These are phyloP conservation scores for Gila robusta DNA, from an alignment of 2,797 vertebrate species.

Conservation along the genomic window DNA sequence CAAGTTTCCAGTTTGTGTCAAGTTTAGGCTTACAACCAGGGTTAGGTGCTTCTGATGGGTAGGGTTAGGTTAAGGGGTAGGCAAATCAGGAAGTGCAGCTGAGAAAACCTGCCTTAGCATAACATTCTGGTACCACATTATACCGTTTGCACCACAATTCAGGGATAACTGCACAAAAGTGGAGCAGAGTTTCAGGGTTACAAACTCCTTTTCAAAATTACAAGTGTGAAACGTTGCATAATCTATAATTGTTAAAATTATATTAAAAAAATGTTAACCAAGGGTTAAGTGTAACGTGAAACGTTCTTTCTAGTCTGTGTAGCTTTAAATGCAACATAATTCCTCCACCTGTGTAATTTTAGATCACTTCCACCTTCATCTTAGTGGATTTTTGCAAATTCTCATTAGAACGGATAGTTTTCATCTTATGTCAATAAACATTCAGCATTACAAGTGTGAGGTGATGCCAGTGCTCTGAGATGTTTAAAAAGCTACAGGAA, in stretches of 20 bases:
- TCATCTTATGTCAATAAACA: constrained; percentile 31
- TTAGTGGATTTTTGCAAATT: neutral
- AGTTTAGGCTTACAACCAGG: too few relatives aligned
- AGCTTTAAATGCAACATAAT: neutral
- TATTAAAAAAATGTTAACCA: neutral
- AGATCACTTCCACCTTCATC: neutral
- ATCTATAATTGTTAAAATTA: neutral
- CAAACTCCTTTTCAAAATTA: neutral
- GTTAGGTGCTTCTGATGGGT: too few relatives aligned
- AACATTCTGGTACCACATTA: neutral
- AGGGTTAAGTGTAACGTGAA: neutral
- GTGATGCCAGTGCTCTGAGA: constrained; percentile 8
- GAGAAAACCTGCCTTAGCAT: neutral
- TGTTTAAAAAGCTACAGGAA: constrained; percentile 34
- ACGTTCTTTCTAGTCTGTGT: neutral
- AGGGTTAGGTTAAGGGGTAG: too few relatives aligned
- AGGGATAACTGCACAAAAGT: neutral
- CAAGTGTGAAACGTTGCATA: neutral
- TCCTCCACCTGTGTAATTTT: neutral
- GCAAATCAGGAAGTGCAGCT: too few relatives aligned
- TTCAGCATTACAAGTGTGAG: constrained; percentile 19
- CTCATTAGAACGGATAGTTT: constrained; percentile 5
- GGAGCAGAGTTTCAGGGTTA: neutral
- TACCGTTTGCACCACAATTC: neutral
- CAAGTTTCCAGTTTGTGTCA: too few relatives aligned